These are phyloP conservation scores for Helicoverpa assulta DNA, from an alignment of 2,888 invertebrate genomes.

Conservation along the genomic window DNA sequence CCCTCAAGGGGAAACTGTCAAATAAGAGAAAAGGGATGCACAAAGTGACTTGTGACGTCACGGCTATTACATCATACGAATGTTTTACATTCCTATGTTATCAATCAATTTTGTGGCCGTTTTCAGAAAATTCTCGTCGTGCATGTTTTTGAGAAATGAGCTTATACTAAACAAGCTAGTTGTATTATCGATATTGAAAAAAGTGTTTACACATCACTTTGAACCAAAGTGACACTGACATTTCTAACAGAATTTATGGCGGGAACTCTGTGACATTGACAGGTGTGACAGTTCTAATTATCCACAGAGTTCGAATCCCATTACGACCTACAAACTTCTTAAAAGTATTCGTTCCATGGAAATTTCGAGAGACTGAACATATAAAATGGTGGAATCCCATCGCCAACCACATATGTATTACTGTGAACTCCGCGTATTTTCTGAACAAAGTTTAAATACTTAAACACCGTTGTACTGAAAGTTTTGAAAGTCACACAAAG, in stretches of 20 bases:
- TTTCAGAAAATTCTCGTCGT: too few species aligned
- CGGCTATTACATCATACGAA: too few species aligned
- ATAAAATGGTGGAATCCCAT: background rate
- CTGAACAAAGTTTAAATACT: slow-evolving; percentile 54
- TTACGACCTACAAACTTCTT: background rate
- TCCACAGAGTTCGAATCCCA: background rate
- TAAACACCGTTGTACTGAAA: slow-evolving; percentile 30
- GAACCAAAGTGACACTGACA: background rate
- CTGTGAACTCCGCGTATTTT: slow-evolving; percentile 38
- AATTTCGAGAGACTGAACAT: slow-evolving; percentile 10
- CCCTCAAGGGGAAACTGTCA: too few species aligned
- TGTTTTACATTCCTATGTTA: too few species aligned
- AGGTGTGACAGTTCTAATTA: background rate
- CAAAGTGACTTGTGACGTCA: too few species aligned
- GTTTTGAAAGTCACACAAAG: slow-evolving; percentile 32
- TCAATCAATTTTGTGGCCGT: too few species aligned
- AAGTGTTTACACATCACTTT: background rate
- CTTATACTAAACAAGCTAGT: too few species aligned
- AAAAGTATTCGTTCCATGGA: background rate
- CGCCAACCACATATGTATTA: slow-evolving; percentile 34
- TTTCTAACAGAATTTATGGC: background rate
- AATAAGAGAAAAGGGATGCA: too few species aligned
- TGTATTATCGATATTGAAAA: too few species aligned
- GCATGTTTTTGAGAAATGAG: too few species aligned
- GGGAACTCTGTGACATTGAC: background rate